phyloP scores from a whole-genome alignment of 2,888 invertebrate genomes.

The Tetragnatha montana region DNA sequence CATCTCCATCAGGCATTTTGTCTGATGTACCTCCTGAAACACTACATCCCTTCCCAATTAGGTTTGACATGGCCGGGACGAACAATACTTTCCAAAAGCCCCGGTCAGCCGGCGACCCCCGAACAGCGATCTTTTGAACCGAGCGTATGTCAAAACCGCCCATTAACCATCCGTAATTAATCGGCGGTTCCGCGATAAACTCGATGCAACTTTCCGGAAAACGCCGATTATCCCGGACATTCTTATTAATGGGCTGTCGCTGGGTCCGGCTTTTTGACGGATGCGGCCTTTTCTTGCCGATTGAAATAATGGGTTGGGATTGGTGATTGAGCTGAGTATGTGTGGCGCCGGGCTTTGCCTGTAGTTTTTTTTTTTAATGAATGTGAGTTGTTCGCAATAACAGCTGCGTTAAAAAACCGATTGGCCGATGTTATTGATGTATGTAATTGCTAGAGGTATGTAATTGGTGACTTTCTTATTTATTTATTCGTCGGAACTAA shows the following conservation, averaged over 20 bases:
- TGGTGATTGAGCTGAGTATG: neutral
- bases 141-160: slow-evolving; percentile 45
- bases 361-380: too few species aligned
- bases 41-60: neutral
- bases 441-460: too few species aligned
- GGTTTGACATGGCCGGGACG: neutral
- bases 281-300: neutral
- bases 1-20: too few species aligned
- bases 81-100: neutral
- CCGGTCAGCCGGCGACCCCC: neutral
- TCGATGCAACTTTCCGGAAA: slow-evolving; percentile 56
- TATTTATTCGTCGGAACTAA: too few species aligned
- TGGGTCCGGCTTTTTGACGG: slow-evolving; percentile 30
- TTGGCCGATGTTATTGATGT: too few species aligned
- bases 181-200: slow-evolving; percentile 55
- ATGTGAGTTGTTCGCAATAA: too few species aligned
- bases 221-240: slow-evolving; percentile 47
- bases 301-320: neutral
- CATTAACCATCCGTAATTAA: slow-evolving; percentile 52
- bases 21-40: neutral
- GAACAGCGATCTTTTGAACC: slow-evolving; percentile 46
- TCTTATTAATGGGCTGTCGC: slow-evolving; percentile 59
- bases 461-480: too few species aligned
- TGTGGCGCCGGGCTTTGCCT: neutral
- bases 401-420: too few species aligned